These are phyloP conservation scores for Drosophila borborema DNA, from an alignment of 2,888 invertebrate genomes.

Conservation along the genomic window DNA sequence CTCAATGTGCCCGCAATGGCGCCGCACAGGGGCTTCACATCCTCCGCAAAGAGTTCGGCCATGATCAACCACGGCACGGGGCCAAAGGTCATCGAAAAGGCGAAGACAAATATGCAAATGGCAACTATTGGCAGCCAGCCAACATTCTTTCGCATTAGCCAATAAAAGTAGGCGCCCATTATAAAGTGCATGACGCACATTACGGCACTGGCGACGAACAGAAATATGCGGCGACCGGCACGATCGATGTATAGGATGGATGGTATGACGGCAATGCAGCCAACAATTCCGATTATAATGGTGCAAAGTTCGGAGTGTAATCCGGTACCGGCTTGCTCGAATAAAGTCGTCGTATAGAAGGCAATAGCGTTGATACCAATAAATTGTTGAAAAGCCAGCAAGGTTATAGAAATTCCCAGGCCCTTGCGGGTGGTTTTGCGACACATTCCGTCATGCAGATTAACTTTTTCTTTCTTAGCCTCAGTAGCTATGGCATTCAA, in stretches of 20 bases:
- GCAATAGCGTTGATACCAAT: conserved; percentile 93
- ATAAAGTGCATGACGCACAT: conserved; percentile 89
- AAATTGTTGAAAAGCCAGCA: conserved; percentile 95
- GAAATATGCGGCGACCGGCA: conserved; percentile 91
- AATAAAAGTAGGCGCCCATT: conserved; percentile 88
- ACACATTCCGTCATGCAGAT: conserved; percentile 86
- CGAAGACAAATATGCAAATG: conserved; percentile 90
- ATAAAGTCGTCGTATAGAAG: conserved; percentile 91
- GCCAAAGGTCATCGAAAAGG: conserved; percentile 92
- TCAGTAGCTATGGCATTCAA: conserved; percentile 78
- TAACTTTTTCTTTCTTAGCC: conserved; percentile 79
- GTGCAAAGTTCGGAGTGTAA: conserved; percentile 86
- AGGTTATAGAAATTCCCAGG: conserved; percentile 88
- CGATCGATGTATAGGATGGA: conserved; percentile 85
- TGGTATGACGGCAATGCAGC: conserved; percentile 83
- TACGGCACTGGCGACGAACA: conserved; percentile 88
- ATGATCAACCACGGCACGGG: conserved; percentile 91
- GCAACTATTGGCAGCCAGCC: conserved; percentile 90
- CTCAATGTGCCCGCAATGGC: conserved; percentile 91
- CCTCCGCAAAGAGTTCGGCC: conserved; percentile 91
- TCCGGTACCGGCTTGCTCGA: conserved; percentile 81
- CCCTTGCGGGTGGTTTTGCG: conserved; percentile 87
- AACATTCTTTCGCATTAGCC: conserved; percentile 83
- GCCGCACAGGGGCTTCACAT: conserved; percentile 90
- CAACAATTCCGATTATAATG: conserved; percentile 91